Evolutionary conservation across 2,113 vertebrate species (phyloP).

Genomic region (Miniopterus natalensis): DNA sequence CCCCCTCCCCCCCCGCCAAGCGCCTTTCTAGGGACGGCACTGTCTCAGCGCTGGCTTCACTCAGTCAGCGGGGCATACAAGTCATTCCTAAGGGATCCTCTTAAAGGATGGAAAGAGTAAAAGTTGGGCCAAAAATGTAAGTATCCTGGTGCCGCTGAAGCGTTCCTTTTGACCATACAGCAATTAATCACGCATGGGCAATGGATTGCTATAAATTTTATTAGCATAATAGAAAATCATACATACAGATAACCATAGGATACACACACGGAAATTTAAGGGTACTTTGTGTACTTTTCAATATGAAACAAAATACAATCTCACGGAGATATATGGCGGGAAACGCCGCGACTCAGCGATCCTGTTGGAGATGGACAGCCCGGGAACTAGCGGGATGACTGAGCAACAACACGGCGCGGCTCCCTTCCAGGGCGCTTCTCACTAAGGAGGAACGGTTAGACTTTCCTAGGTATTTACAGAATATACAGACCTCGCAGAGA

Average conservation of each 20-base stretch:
- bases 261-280: conserved; percentile 91
- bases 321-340: conserved; percentile 94
- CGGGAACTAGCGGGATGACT: not conserved
- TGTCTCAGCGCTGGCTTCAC: not conserved
- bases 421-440: too few relatives aligned
- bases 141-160: not conserved
- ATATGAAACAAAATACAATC: conserved; percentile 98
- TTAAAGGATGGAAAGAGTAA: not conserved
- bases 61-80: not conserved
- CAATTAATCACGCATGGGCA: not conserved
- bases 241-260: conserved; percentile 96
- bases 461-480: conserved; percentile 87
- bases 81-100: not conserved
- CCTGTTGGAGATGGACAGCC: conserved; percentile 69
- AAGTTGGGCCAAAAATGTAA: not conserved
- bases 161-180: not conserved
- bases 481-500: conserved; percentile 84
- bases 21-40: not conserved
- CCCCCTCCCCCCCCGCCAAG: too few relatives aligned
- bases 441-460: conserved; percentile 80
- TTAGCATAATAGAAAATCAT: conserved; percentile 90
- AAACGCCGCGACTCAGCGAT: conserved; percentile 88
- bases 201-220: conserved; percentile 89
- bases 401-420: too few relatives aligned
- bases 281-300: conserved; percentile 96